Evolutionary conservation across 2,113 vertebrate genomes (phyloP).

Genomic region (Trogon surrucura): DNA sequence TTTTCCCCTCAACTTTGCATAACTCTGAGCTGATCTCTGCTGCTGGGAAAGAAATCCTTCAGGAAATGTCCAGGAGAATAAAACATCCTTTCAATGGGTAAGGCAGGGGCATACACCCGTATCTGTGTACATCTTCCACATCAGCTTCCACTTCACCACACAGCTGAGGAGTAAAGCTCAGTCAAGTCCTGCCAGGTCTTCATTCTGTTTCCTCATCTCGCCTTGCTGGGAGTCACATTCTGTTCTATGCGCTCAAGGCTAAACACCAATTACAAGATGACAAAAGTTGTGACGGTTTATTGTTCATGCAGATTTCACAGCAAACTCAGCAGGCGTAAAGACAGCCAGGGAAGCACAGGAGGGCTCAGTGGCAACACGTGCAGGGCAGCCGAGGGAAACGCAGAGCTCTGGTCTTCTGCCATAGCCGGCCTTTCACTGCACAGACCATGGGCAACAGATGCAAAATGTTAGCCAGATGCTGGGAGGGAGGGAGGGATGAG

Average conservation of each 20-base stretch:
- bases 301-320: not conserved
- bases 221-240: not conserved
- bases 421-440: not conserved
- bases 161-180: not conserved
- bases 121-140: not conserved
- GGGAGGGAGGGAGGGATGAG: too few relatives aligned
- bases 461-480: not conserved
- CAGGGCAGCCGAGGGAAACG: accelerated
- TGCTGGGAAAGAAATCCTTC: slow-evolving; percentile 6
- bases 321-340: not conserved
- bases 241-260: not conserved
- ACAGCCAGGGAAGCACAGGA: not conserved
- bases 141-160: not conserved
- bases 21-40: not conserved
- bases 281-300: not conserved
- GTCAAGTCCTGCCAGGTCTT: accelerated
- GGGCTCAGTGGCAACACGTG: not conserved
- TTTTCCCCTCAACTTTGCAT: slow-evolving; percentile 10
- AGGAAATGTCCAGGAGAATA: not conserved
- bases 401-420: not conserved
- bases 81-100: not conserved
- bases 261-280: not conserved
- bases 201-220: not conserved
- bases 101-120: not conserved
- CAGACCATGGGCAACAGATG: not conserved